A percentile compares a stretch with the other conserved stretches of the same genome.
Conservation (phyloP, 2,113 vertebrate species). For the Caloenas nicobarica region DNA sequence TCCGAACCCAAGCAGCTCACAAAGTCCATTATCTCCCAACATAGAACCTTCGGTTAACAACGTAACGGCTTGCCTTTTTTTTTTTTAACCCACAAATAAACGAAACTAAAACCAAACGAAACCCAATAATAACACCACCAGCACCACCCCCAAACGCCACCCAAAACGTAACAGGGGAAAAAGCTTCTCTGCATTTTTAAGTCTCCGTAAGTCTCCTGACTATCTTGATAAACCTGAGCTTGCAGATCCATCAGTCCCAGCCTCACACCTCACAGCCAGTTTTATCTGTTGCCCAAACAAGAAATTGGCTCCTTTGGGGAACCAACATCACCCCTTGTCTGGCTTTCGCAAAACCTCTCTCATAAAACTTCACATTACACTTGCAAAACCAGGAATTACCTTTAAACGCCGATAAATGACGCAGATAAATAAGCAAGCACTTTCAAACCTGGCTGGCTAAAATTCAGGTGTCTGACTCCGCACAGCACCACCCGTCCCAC, state of each 20-base stretch:
- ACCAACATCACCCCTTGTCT: not conserved
- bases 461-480: no score
- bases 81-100: no score
- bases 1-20: not conserved
- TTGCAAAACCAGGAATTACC: not conserved
- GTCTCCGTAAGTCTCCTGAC: not conserved
- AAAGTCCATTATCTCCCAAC: not conserved
- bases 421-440: not conserved
- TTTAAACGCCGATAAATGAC: not conserved
- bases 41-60: not conserved
- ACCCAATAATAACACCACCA: no score
- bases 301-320: not conserved
- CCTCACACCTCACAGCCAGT: not conserved
- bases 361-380: not conserved
- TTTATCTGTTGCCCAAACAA: not conserved
- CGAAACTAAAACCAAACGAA: no score
- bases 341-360: not conserved
- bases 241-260: no score
- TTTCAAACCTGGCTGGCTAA: not conserved
- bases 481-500: accelerated
- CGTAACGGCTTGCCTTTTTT: no score
- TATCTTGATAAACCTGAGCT: not conserved
- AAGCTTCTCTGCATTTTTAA: not conserved
- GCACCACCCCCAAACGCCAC: no score
- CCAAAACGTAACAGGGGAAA: not conserved